Evolutionary conservation across 1,140 invertebrate genomes (phyloP).

Genomic region (Bombus polaris): DNA sequence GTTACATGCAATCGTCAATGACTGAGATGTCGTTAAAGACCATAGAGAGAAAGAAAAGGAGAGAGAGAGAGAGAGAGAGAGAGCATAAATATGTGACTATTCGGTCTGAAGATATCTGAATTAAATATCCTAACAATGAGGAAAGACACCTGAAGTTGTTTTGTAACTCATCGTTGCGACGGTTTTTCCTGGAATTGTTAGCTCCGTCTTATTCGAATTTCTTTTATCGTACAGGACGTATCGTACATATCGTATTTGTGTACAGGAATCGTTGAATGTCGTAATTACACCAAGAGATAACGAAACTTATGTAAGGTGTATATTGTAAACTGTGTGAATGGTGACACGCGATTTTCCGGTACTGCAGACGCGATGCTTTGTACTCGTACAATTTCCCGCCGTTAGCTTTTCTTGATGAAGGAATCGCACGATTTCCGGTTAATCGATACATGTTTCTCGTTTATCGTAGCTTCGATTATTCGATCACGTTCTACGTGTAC

Average conservation of each 20-base stretch:
- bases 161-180: neutral
- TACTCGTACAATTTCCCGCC: neutral
- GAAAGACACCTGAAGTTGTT: neutral
- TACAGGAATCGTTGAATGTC: neutral
- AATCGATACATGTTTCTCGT: neutral
- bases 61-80: no score
- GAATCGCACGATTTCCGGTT: neutral
- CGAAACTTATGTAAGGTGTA: constrained; percentile 22
- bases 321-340: neutral
- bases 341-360: neutral
- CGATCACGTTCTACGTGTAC: neutral
- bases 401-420: neutral
- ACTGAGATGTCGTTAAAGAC: neutral
- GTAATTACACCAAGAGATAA: neutral
- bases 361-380: neutral
- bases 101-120: neutral
- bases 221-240: neutral
- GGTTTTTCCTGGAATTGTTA: neutral
- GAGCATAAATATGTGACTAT: neutral
- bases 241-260: no score
- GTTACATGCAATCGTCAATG: neutral
- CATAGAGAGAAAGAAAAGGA: no score
- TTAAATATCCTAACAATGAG: neutral
- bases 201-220: neutral
- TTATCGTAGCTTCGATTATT: neutral